Conservation (phyloP, 2,797 vertebrate genomes). For the Falco columbarius region DNA sequence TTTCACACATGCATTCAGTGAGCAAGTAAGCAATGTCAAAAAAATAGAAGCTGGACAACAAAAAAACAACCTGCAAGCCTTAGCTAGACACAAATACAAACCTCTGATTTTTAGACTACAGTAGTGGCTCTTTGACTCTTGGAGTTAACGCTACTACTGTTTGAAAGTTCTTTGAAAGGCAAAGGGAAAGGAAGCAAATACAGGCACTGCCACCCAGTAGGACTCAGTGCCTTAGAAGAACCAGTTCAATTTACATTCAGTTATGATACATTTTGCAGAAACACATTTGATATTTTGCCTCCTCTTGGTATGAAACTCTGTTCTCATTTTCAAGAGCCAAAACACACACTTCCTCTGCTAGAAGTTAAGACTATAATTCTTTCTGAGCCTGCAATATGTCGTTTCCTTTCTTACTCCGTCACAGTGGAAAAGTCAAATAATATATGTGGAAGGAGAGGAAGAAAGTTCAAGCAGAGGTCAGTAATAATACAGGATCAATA, state of each 20-base stretch:
- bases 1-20: rapidly evolving
- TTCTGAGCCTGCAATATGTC: neutral
- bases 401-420: constrained; percentile 18
- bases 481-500: neutral
- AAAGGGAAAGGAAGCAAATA: neutral
- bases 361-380: constrained; percentile 30
- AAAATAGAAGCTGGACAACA: neutral
- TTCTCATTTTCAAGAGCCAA: constrained; percentile 44
- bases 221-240: neutral
- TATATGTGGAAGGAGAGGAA: neutral
- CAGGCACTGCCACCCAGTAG: neutral
- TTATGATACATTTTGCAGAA: constrained; percentile 37
- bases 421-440: constrained; percentile 51
- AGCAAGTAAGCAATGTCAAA: neutral
- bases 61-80: neutral
- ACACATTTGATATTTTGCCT: constrained; percentile 23
- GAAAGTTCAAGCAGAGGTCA: constrained; percentile 44
- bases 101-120: neutral
- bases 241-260: neutral
- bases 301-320: neutral
- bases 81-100: neutral
- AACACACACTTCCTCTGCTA: constrained; percentile 17
- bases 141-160: neutral
- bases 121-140: neutral
- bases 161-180: neutral